These are phyloP conservation scores for Heliconius nattereri DNA, from an alignment of 1,140 invertebrate genomes.

Conservation along the genomic window DNA sequence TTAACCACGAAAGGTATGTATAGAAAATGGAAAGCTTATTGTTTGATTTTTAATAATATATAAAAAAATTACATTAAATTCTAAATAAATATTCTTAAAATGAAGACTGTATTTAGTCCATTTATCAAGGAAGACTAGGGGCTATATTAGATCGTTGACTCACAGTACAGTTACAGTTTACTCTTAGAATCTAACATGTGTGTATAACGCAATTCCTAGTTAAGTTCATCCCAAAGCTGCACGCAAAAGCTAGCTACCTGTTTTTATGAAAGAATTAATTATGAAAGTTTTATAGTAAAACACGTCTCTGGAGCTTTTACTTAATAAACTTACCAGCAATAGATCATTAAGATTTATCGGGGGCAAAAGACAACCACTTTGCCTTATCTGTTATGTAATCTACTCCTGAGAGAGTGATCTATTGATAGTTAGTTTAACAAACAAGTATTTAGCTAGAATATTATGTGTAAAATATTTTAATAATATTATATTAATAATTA, in stretches of 20 bases:
- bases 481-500: neutral
- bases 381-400: slow-evolving; percentile 30
- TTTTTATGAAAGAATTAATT: neutral
- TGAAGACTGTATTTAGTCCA: too few relatives aligned
- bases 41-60: too few relatives aligned
- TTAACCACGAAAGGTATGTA: too few relatives aligned
- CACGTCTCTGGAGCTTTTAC: neutral
- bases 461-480: neutral
- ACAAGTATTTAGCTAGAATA: neutral
- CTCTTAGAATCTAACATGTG: neutral
- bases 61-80: too few relatives aligned
- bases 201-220: neutral
- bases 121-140: too few relatives aligned
- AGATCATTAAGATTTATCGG: slow-evolving; percentile 40
- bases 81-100: too few relatives aligned
- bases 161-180: too few relatives aligned
- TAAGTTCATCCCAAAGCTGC: neutral
- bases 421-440: slow-evolving; percentile 10
- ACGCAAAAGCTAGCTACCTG: neutral
- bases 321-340: slow-evolving; percentile 36
- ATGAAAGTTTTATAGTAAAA: neutral
- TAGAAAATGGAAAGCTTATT: too few relatives aligned
- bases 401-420: slow-evolving; percentile 30
- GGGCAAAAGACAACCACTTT: slow-evolving; percentile 29
- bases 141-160: too few relatives aligned